phyloP scores from a whole-genome alignment of 1,140 invertebrate species.

The Micrasema minimum region DNA sequence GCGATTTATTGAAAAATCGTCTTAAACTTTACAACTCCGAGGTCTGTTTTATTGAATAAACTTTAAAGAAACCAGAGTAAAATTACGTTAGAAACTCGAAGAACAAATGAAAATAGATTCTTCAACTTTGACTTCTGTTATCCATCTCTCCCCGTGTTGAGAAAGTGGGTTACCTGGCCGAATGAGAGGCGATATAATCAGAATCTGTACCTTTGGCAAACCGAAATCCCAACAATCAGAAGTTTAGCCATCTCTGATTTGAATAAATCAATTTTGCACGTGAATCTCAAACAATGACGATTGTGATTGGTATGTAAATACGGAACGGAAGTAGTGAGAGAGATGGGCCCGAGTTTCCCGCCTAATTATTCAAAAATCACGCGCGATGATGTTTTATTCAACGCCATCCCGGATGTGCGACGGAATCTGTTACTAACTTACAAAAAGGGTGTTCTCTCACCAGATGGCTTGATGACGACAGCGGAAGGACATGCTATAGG shows the following conservation, averaged over 20 bases:
- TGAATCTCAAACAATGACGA: conserved; percentile 51
- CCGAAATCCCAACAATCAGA: conserved; percentile 38
- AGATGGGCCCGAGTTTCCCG: conserved; percentile 34
- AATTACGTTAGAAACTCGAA: conserved; percentile 22
- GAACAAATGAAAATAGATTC: conserved; percentile 28
- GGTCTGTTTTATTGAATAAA: too few relatives aligned
- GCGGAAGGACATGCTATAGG: too few relatives aligned
- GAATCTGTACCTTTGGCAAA: conserved; percentile 24
- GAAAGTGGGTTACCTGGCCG: conserved; percentile 20
- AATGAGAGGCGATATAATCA: conserved; percentile 8
- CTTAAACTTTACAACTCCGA: too few relatives aligned
- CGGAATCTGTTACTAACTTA: conserved; percentile 37
- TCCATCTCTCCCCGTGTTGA: conserved; percentile 8
- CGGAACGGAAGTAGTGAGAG: conserved; percentile 40
- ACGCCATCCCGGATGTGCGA: conserved; percentile 30
- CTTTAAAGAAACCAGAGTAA: conserved; percentile 24
- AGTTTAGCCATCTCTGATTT: conserved; percentile 46
- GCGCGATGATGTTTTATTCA: conserved; percentile 43
- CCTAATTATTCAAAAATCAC: conserved; percentile 48
- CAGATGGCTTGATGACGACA: conserved; percentile 26
- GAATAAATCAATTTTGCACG: conserved; percentile 48
- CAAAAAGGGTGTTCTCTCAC: conserved; percentile 26
- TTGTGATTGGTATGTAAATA: conserved; percentile 53
- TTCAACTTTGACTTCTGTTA: conserved; percentile 6
- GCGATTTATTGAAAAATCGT: too few relatives aligned